Evolutionary conservation across 2,113 vertebrate genomes (phyloP).

Genomic region (Tragelaphus strepsiceros): DNA sequence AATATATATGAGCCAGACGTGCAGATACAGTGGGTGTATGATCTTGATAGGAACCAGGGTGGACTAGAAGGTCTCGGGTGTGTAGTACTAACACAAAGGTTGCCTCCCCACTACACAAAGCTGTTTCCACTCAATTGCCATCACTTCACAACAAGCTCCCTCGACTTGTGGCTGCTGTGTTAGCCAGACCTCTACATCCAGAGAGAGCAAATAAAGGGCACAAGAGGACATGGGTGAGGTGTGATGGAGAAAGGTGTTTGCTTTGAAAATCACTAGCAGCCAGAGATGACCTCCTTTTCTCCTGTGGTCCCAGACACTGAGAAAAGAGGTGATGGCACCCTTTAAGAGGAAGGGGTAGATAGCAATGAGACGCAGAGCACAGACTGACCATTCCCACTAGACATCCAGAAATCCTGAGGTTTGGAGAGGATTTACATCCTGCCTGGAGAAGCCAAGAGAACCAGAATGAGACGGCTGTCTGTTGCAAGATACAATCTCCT

Average conservation of each 20-base stretch:
- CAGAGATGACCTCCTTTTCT: neutral
- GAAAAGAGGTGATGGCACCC: neutral
- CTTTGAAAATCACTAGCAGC: neutral
- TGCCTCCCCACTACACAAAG: neutral
- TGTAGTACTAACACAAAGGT: neutral
- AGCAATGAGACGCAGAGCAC: neutral
- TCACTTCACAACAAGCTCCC: slow-evolving; percentile 27
- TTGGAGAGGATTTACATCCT: neutral
- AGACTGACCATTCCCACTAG: neutral
- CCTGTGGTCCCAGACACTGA: neutral
- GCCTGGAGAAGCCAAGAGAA: neutral
- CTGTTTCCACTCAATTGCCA: slow-evolving; percentile 13
- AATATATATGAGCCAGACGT: neutral
- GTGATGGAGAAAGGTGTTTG: neutral
- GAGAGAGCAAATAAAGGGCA: neutral
- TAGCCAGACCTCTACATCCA: neutral
- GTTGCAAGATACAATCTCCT: too few relatives aligned
- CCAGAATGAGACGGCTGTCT: neutral
- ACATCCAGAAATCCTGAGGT: neutral
- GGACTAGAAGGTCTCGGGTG: neutral
- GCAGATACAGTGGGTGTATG: neutral
- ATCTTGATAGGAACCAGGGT: neutral
- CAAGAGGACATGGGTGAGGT: neutral
- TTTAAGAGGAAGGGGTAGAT: neutral
- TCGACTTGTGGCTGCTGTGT: neutral